Conservation (phyloP, 2,797 vertebrate genomes). For the Anisognathus igniventris region DNA sequence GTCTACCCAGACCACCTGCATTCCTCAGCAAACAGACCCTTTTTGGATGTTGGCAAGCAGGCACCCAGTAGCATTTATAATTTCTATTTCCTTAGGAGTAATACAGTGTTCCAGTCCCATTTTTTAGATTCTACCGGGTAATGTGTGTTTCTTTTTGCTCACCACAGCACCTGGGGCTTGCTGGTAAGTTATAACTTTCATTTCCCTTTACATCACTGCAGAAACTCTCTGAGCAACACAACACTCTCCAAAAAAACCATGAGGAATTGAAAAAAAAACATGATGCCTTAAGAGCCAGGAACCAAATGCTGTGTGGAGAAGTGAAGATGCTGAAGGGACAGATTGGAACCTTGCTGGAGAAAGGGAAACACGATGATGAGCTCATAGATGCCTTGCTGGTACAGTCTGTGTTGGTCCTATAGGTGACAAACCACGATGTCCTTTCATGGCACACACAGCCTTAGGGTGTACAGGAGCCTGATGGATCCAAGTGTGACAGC, state of each 20-base stretch:
- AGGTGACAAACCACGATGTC: not conserved
- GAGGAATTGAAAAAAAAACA: conserved; percentile 82
- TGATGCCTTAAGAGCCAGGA: conserved; percentile 83
- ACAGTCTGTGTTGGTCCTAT: not conserved
- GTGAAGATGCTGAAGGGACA: conserved; percentile 84
- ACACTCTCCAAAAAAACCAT: conserved; percentile 79
- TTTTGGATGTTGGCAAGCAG: not conserved
- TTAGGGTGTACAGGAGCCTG: not conserved
- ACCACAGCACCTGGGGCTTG: not conserved
- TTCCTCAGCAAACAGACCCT: not conserved
- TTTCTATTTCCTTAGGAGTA: not conserved
- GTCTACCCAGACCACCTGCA: not conserved
- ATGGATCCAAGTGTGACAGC: not conserved
- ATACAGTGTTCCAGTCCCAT: not conserved
- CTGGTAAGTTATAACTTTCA: not conserved
- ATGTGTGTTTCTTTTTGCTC: not conserved
- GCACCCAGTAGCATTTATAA: not conserved
- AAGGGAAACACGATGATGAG: conserved; percentile 88
- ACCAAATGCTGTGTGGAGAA: conserved; percentile 80
- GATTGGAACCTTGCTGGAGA: conserved; percentile 83
- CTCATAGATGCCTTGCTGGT: conserved; percentile 88
- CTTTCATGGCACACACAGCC: not conserved
- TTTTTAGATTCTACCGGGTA: not conserved
- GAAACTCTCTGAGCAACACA: conserved; percentile 80
- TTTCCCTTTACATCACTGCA: conserved; percentile 49